phyloP scores from a whole-genome alignment of 1,140 invertebrate species.

The Lutraria rhynchaena region DNA sequence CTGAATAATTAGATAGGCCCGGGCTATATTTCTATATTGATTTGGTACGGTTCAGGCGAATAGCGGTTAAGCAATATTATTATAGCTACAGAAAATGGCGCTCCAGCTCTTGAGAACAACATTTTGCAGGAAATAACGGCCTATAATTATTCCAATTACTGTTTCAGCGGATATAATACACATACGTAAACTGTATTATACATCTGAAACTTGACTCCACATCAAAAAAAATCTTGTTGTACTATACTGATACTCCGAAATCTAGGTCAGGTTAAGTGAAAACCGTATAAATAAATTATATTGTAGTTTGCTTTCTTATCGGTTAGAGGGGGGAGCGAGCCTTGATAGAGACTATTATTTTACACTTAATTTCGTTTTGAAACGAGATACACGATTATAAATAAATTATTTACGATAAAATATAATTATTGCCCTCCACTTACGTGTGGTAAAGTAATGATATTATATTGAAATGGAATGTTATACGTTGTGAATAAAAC shows the following conservation, averaged over 20 bases:
- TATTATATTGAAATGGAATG: neutral
- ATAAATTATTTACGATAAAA: conserved; percentile 52
- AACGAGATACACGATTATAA: conserved; percentile 55
- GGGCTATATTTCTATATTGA: conserved; percentile 62
- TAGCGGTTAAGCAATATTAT: conserved; percentile 52
- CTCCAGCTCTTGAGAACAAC: conserved; percentile 17
- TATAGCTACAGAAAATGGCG: conserved; percentile 39
- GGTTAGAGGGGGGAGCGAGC: neutral
- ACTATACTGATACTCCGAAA: conserved; percentile 23
- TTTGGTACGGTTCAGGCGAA: conserved; percentile 40
- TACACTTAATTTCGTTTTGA: conserved; percentile 57
- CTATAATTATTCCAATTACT: conserved; percentile 58
- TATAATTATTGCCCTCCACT: conserved; percentile 44
- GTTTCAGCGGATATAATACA: conserved; percentile 39
- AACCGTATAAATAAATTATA: conserved; percentile 59
- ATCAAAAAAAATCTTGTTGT: conserved; percentile 46
- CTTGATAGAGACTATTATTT: conserved; percentile 59
- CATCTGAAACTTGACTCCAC: conserved; percentile 41
- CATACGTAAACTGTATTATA: conserved; percentile 58
- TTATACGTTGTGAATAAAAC: too few species aligned
- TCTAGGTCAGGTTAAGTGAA: conserved; percentile 38
- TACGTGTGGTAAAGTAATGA: conserved; percentile 20
- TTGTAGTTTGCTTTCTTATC: conserved; percentile 44
- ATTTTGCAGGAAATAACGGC: conserved; percentile 48
- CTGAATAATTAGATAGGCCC: conserved; percentile 60